Percentiles rank a stretch among this genome's conserved stretches.
Evolutionary conservation across 2,888 invertebrate species (phyloP).

Genomic region (Gandaritis pyraliata): DNA sequence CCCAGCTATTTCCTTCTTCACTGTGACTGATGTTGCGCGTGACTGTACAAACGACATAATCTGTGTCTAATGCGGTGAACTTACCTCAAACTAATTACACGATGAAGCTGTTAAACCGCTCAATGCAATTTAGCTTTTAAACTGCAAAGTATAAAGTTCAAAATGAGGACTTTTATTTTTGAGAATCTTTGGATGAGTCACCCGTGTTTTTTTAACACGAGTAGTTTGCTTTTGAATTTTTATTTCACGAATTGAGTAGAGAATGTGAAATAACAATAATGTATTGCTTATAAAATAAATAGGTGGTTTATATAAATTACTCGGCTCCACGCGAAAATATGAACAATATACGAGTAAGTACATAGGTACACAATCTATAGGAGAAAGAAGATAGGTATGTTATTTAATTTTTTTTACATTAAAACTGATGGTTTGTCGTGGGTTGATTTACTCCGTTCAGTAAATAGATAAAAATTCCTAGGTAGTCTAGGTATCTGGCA

Average conservation of each 20-base stretch:
- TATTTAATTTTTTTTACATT: too few relatives aligned
- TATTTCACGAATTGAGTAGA: neutral
- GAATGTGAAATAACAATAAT: too few relatives aligned
- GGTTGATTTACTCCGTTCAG: too few relatives aligned
- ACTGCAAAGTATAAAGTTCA: neutral
- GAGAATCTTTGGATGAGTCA: neutral
- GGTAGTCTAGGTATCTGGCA: too few relatives aligned
- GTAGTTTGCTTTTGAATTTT: neutral
- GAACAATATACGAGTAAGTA: too few relatives aligned
- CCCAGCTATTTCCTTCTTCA: conserved; percentile 11
- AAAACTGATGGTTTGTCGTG: too few relatives aligned
- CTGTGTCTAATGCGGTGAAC: conserved; percentile 32
- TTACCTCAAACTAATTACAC: conserved; percentile 30
- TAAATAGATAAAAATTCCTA: too few relatives aligned
- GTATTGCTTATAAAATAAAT: too few relatives aligned
- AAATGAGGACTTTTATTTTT: neutral
- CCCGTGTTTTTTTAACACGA: neutral
- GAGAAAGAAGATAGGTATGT: too few relatives aligned
- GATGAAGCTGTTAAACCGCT: conserved; percentile 13
- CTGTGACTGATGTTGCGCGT: conserved; percentile 37
- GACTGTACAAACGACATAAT: conserved; percentile 32
- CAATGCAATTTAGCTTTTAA: neutral
- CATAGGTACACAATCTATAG: too few relatives aligned
- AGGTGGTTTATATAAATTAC: too few relatives aligned
- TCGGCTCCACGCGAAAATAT: too few relatives aligned